These are phyloP conservation scores for Heliornis fulica DNA, from an alignment of 2,113 vertebrate genomes.

Conservation along the genomic window DNA sequence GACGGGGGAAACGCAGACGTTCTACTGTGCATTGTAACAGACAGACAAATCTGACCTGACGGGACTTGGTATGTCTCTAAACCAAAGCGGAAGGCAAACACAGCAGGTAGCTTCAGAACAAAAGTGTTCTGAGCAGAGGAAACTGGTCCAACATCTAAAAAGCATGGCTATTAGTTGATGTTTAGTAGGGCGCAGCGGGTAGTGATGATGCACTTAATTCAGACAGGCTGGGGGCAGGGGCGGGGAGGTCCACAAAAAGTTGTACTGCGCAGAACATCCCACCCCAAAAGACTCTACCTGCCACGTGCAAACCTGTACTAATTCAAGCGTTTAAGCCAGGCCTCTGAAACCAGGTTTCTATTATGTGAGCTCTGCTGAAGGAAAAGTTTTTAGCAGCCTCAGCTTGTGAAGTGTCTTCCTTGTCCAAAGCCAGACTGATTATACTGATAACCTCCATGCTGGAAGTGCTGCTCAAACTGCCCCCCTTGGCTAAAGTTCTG, in stretches of 20 bases:
- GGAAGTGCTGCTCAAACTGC: conserved; percentile 98
- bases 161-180: conserved; percentile 21
- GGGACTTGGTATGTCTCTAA: neutral
- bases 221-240: neutral
- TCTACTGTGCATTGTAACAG: neutral
- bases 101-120: neutral
- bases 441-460: conserved; percentile 97
- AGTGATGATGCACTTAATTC: neutral
- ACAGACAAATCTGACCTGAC: neutral
- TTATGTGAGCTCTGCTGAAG: conserved; percentile 79
- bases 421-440: conserved; percentile 94
- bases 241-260: conserved; percentile 9
- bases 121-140: neutral
- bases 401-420: conserved; percentile 92
- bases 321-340: conserved; percentile 49
- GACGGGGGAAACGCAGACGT: neutral
- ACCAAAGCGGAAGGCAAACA: neutral
- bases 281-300: conserved; percentile 34
- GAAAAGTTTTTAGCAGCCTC: conserved; percentile 71
- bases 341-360: conserved; percentile 66
- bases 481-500: conserved; percentile 93
- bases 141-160: conserved; percentile 44
- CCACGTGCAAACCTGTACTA: conserved; percentile 21
- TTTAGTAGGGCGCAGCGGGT: conserved; percentile 11
- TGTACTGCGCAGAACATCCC: neutral